Evolutionary conservation across 2,113 vertebrate species (phyloP), one percentile per base, ranked within the genome.

Genomic region (Nyctereutes procyonoides): DNA sequence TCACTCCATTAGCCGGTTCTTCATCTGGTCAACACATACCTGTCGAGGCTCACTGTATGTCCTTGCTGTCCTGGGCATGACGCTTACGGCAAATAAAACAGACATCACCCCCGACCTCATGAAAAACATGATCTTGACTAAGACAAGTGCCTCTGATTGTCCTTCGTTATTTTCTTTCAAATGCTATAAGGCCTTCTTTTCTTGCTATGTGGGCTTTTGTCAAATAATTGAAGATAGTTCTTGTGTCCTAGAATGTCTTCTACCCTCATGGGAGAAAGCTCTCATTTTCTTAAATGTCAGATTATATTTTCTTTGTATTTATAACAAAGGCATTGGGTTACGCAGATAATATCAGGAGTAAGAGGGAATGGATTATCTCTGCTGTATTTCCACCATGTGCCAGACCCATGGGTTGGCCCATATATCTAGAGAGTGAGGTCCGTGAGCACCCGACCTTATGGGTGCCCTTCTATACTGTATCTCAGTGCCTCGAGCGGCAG

Each of bases 281-380:
- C 8, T 26, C 10, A 83, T 87, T 96, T 95, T 69, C 22, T 43
- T 88, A 15, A 81, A 63, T 60, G 12, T 69, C 56, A 63, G 43
- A 32, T 76, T 88, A n/a, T 79, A n/a, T 63, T 94, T 93, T 56
- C 51, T 91, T 95, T 91, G 73, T 56, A 76, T 74, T 97, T 22
- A 19, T 30, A 87, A n/a, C 30, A 16, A 77, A 96, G 43, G 16
- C 69, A 22, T 81, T 77, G 28, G 16, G 3, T 73, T 65, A 88
- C 3, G 9, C 14, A 73, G 69, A 55, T 82, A 80, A 71, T 26
- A 4, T 65, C 24, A 92, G 76, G 79, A 88, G 16, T 63, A 14
- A 63, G 58, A 94, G 9, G 51, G 30, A 76, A 81, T 55, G 12
- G 51, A 35, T 20, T 28, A 2, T 69, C 8, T 26, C 26, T 84